phyloP scores from a whole-genome alignment of 2,888 invertebrate species.

The Drosophila testacea region DNA sequence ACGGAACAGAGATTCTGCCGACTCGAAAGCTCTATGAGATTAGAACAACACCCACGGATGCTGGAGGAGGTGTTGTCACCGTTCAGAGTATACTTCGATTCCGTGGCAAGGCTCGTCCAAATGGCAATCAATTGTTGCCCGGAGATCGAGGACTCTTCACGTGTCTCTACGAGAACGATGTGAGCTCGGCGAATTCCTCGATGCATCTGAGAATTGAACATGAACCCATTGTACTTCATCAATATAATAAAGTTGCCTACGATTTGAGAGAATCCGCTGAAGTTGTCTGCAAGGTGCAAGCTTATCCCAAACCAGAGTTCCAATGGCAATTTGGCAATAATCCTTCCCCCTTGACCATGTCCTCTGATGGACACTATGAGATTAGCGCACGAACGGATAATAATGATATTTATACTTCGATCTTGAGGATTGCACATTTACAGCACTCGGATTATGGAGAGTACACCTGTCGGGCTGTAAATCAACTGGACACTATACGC shows the following conservation, averaged over 20 bases:
- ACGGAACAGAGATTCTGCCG: constrained; percentile 91
- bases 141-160: constrained; percentile 94
- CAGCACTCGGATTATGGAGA: constrained; percentile 94
- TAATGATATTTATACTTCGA: constrained; percentile 93
- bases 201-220: constrained; percentile 97
- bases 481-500: constrained; percentile 91
- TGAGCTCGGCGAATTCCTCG: constrained; percentile 93
- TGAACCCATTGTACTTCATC: constrained; percentile 93
- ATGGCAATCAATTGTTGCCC: constrained; percentile 91
- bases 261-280: constrained; percentile 93
- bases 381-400: constrained; percentile 92
- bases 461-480: constrained; percentile 94
- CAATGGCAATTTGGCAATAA: constrained; percentile 94
- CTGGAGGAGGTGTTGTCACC: constrained; percentile 90
- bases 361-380: constrained; percentile 94
- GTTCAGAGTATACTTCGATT: constrained; percentile 93
- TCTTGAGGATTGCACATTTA: constrained; percentile 90
- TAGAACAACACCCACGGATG: constrained; percentile 90
- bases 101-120: constrained; percentile 91
- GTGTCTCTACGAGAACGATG: constrained; percentile 95
- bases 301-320: constrained; percentile 96
- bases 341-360: constrained; percentile 90
- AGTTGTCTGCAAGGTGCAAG: constrained; percentile 94
- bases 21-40: constrained; percentile 93
- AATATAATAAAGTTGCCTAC: constrained; percentile 95